phyloP scores from a whole-genome alignment of 2,797 vertebrate genomes.

The Pygocentrus nattereri region DNA sequence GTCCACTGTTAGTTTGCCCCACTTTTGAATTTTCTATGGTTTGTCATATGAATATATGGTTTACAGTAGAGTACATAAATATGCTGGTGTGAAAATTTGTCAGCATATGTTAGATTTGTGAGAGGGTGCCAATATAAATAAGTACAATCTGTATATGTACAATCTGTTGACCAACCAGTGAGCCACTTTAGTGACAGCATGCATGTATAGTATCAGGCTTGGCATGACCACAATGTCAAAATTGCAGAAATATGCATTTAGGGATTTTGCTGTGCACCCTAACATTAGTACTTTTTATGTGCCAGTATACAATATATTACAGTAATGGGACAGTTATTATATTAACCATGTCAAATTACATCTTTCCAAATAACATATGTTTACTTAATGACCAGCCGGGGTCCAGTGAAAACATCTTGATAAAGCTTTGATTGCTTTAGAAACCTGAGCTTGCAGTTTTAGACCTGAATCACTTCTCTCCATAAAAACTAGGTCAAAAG shows the following conservation, averaged over 20 bases:
- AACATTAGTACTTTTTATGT: background rate
- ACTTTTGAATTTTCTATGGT: constrained; percentile 13
- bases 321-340: background rate
- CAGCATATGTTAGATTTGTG: constrained; percentile 18
- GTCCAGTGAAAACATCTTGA: constrained; percentile 23
- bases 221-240: background rate
- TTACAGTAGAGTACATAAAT: constrained; percentile 36
- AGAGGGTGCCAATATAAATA: constrained; percentile 18
- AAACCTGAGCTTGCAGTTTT: constrained; percentile 38
- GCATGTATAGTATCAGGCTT: background rate
- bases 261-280: background rate
- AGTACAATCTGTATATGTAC: background rate
- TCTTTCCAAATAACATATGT: background rate
- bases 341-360: background rate
- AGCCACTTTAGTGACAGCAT: background rate
- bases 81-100: constrained; percentile 26
- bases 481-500: constrained; percentile 22
- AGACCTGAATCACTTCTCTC: constrained; percentile 4
- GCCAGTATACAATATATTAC: background rate
- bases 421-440: constrained; percentile 21
- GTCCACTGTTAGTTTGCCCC: constrained; percentile 27
- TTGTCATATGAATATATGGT: constrained; percentile 43
- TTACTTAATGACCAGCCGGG: background rate
- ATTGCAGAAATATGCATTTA: background rate
- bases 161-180: background rate